A percentile compares a stretch with the other conserved stretches of the same genome.
phyloP scores from a whole-genome alignment of 2,113 vertebrate species.

The Aleadryas rufinucha region DNA sequence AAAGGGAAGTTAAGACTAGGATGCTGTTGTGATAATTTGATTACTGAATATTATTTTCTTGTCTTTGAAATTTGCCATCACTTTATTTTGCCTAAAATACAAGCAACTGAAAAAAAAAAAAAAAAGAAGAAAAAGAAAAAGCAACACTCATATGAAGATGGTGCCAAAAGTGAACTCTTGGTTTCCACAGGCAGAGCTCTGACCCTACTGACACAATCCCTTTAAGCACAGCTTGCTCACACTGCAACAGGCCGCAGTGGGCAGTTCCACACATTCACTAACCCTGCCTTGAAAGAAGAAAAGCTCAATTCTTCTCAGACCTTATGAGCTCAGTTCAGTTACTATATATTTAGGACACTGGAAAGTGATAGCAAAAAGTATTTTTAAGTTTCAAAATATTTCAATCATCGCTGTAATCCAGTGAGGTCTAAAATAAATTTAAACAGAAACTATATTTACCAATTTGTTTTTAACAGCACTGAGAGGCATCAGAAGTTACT shows the following conservation, averaged over 20 bases:
- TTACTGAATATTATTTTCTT: neutral
- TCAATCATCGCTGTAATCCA: neutral
- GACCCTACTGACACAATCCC: neutral
- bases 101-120: neutral
- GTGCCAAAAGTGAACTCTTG: neutral
- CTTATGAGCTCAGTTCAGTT: neutral
- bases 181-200: neutral
- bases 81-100: neutral
- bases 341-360: neutral
- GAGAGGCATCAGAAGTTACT: neutral
- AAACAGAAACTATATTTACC: neutral
- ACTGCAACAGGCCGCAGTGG: neutral
- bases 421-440: neutral
- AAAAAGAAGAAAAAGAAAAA: neutral
- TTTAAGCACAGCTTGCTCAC: neutral
- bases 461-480: neutral
- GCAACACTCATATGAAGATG: neutral
- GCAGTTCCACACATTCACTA: neutral
- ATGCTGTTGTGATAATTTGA: neutral
- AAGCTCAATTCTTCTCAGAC: neutral
- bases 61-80: neutral
- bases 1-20: neutral
- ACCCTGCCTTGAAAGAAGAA: neutral
- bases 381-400: neutral
- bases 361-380: neutral